These are phyloP conservation scores for Lerema accius DNA, from an alignment of 1,140 invertebrate genomes.

Conservation along the genomic window DNA sequence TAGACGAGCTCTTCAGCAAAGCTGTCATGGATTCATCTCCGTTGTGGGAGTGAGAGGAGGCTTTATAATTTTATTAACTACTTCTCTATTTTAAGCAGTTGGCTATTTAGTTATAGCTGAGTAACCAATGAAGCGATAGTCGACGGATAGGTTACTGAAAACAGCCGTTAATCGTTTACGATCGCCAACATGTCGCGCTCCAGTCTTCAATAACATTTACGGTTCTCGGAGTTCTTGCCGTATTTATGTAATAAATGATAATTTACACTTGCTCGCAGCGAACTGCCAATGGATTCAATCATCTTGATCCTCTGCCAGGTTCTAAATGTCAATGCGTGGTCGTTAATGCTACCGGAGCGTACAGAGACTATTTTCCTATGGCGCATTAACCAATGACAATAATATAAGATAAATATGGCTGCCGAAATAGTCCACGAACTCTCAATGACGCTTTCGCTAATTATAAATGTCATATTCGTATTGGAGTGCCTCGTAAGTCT, in stretches of 20 bases:
- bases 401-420: constrained; percentile 30
- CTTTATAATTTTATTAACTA: too few species aligned
- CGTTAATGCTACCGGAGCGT: constrained; percentile 8
- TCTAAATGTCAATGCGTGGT: constrained; percentile 43
- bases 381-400: constrained; percentile 22
- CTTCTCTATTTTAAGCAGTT: too few species aligned
- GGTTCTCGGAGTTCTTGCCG: not conserved
- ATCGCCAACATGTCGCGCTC: too few species aligned
- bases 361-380: constrained; percentile 25
- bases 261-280: constrained; percentile 19
- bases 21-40: too few species aligned
- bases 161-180: too few species aligned
- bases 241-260: constrained; percentile 7
- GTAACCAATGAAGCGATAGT: too few species aligned
- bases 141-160: too few species aligned
- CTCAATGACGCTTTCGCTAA: constrained; percentile 30
- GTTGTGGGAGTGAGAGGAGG: too few species aligned
- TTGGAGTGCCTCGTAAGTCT: constrained; percentile 10
- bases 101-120: too few species aligned
- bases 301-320: constrained; percentile 48
- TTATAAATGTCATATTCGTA: constrained; percentile 29
- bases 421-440: constrained; percentile 7
- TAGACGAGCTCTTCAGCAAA: too few species aligned
- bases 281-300: constrained; percentile 52
- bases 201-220: too few species aligned